A percentile compares a stretch with the other conserved stretches of the same genome.
These are phyloP conservation scores for Furnarius figulus DNA, from an alignment of 2,113 vertebrate genomes.

Conservation along the genomic window DNA sequence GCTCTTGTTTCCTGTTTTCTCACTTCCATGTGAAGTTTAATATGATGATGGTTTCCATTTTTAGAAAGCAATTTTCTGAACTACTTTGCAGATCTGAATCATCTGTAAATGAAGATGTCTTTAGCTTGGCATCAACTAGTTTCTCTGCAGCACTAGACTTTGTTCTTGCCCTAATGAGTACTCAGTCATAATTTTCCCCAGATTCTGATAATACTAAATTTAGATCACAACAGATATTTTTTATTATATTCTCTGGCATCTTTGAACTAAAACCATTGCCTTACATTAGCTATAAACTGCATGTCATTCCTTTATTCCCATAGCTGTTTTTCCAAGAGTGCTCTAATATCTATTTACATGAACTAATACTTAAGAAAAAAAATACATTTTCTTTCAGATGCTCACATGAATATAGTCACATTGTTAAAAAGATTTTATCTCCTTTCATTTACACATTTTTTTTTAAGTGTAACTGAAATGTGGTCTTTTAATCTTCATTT, in stretches of 20 bases:
- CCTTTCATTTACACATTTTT: background rate
- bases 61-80: conserved; percentile 1
- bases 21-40: background rate
- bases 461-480: background rate
- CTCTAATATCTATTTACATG: background rate
- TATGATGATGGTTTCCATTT: conserved; percentile 4
- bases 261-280: background rate
- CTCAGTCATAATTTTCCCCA: conserved; percentile 14
- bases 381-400: background rate
- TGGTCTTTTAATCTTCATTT: background rate
- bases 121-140: conserved; percentile 12
- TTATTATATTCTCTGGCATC: conserved; percentile 30
- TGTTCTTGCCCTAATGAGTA: conserved; percentile 27
- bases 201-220: conserved; percentile 49
- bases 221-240: conserved; percentile 27
- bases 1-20: background rate
- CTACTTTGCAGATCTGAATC: background rate
- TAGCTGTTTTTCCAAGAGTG: background rate
- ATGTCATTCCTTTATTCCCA: background rate
- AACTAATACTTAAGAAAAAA: background rate
- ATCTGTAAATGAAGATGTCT: conserved; percentile 1
- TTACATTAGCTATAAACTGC: background rate
- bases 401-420: background rate
- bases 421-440: background rate
- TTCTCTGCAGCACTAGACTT: background rate